phyloP scores from a whole-genome alignment of 2,888 invertebrate genomes.

The Myopa testacea region DNA sequence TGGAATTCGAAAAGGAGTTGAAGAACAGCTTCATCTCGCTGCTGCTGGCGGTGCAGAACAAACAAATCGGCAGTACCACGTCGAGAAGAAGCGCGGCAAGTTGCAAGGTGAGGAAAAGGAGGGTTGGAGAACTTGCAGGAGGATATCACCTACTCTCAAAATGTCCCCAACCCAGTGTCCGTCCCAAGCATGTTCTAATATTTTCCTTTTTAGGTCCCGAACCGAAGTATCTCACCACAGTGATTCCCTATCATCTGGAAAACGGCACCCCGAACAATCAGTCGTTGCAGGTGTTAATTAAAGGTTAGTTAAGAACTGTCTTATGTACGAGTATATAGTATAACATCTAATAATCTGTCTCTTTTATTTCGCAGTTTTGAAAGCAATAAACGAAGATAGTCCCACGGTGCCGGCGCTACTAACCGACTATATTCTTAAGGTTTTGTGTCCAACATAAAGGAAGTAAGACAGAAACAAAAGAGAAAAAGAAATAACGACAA shows the following conservation, averaged over 20 bases:
- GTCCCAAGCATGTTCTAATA: not conserved
- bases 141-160: too few relatives aligned
- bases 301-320: slow-evolving; percentile 80
- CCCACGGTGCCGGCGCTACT: slow-evolving; percentile 96
- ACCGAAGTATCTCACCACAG: slow-evolving; percentile 93
- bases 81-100: slow-evolving; percentile 83
- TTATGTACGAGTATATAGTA: too few relatives aligned
- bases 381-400: slow-evolving; percentile 99
- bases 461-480: slow-evolving; percentile 12
- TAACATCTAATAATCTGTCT: not conserved
- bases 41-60: slow-evolving; percentile 94
- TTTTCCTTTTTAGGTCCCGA: slow-evolving; percentile 58
- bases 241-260: slow-evolving; percentile 97
- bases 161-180: too few relatives aligned
- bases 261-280: slow-evolving; percentile 92
- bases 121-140: too few relatives aligned
- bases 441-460: slow-evolving; percentile 81
- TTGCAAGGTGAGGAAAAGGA: slow-evolving; percentile 58
- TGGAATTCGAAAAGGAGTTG: slow-evolving; percentile 97
- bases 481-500: slow-evolving; percentile 21
- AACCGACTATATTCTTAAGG: slow-evolving; percentile 98
- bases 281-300: slow-evolving; percentile 93
- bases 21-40: slow-evolving; percentile 99
- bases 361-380: slow-evolving; percentile 80
- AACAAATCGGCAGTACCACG: slow-evolving; percentile 89